Evolutionary conservation across 2,113 vertebrate species (phyloP), one percentile per base, ranked within the genome.

Genomic region (Oreochromis niloticus): DNA sequence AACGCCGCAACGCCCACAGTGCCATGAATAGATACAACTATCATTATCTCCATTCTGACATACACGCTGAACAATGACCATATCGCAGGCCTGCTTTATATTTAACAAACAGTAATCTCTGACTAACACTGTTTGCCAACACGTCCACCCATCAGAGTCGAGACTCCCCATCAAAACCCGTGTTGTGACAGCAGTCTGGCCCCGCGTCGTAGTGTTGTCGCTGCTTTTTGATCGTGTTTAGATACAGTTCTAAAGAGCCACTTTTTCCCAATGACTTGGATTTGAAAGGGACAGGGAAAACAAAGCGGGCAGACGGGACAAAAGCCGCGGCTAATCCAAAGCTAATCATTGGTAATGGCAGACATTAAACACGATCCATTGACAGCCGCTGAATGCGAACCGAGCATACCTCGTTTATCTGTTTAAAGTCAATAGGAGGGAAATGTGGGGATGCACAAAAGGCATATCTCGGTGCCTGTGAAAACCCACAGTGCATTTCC

Each of bases 261-360:
- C 89, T 91, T 86, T 39, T 81, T 89, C 68, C 52, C 80, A 87
- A 85, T 68, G 82, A 90, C 86, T 79, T 88, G 52, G 87, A 86
- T 90, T 85, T 81, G 48, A 90, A 87, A 88, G 16, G 81, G 57
- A 85, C 32, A 3, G 17, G 43, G 19, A 88, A 91, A 87, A 89
- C 82, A 91, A 93, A 91, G 84, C n/a, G 19, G 59, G 48, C 48
- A 73, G 73, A 82, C 43, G 32, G 89, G 83, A 87, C 89, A 88
- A 92, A 94, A 92, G 90, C 88, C 16, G 56, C 41, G 6, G 87
- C 91, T 92, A 93, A 95, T 94, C 93, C 93, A 87, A 80, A 90
- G 87, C 88, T 94, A 93, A 95, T 94, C 87, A 92, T 90, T 82
- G 11, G 81, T 92, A 94, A 95, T 93, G 75, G 90, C 89, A 88